Evolutionary conservation across 2,797 vertebrate genomes (phyloP), one percentile per base, ranked within the genome.

Genomic region (Halcyon leucocephala): DNA sequence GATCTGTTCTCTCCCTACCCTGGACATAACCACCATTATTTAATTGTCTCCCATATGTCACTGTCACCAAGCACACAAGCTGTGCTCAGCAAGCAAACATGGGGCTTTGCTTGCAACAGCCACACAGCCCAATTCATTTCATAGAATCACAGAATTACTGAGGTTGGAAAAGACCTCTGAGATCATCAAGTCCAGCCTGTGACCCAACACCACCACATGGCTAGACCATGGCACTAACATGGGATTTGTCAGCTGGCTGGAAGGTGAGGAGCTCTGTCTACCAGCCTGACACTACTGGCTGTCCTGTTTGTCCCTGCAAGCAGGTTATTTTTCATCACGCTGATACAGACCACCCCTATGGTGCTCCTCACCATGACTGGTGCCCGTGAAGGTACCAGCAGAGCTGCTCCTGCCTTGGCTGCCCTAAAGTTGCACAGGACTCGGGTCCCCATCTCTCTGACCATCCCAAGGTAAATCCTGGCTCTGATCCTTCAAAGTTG

Each of bases 31-130:
- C 5, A 12, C 46, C 19, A 60, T 62, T 78, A 37, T 81, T 93
- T 94, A 94, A 80, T 87, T 94, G 91, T 89, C 89, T 82, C 72
- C 86, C 82, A 74, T 91, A 87, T 86, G 87, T 91, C 95, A 92
- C 79, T 96, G 95, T 88, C 92, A 93, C 61, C 57, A 26, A 37
- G 72, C 72, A 48, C 72, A 35, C 61, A 26, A 85, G 51, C 89
- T 77, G 58, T 5, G 91, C 91, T 82, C 82, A 86, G 89, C 79
- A 71, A 46, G 80, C 65, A 74, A 77, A 74, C 33, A 5, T 52
- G 74, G 21, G 57, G 79, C 55, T 91, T 80, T 1, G 7, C 42
- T 65, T n/a, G 31, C 42, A 33, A 42, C 51, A 67, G 82, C 52
- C 76, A 28, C 29, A 4, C 1, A 57, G 41, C 37, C 57, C 42